Evolutionary conservation across 2,888 invertebrate species (phyloP), one percentile per base, ranked within the genome.

Genomic region (Drosophila falleni): DNA sequence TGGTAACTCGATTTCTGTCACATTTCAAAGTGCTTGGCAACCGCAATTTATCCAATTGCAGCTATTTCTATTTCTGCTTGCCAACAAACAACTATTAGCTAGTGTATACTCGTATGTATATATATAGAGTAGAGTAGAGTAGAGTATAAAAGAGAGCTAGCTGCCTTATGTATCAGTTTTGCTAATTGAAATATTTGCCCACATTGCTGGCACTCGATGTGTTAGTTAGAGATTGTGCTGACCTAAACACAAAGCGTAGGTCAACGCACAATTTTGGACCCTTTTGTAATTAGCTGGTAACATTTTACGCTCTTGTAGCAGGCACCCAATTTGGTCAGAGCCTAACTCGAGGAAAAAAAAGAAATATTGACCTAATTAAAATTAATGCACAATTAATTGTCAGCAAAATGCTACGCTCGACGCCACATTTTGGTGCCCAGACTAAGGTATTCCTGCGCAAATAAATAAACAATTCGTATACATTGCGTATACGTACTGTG

Each of bases 341-440:
- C 26, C 26, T 51, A 15, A 42, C 35, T 44, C 13, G 19, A 23
- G 15, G 1, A 39, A 54, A 54, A 31, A 53, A 11, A 41, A 59
- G 59, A 75, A 68, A 70, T 78, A 71, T 80, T 80, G 75, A 59
- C 71, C 62, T 74, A 84, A 81, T 84, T 87, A 76, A 76, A 84
- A 76, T 73, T 84, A 84, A 87, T 80, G 81, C 55, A 81, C 78
- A 87, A 76, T 87, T 81, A 84, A 86, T 83, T 81, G 84, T 79
- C 79, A 73, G 74, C 68, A 71, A 71, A 78, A 75, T 70, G 66
- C 63, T 61, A 46, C 29, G 47, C 35, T 41, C 50, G 23, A 41
- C n/a, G 46, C 58, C 31, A 33, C 23, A 31, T 44, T 60, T 62
- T 35, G 51, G 54, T 16, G 56, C 29, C 35, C 39, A 15, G 53